Percentiles rank a stretch among this genome's conserved stretches.
Conservation (phyloP, 2,797 vertebrate genomes). For the Cynopterus sphinx region DNA sequence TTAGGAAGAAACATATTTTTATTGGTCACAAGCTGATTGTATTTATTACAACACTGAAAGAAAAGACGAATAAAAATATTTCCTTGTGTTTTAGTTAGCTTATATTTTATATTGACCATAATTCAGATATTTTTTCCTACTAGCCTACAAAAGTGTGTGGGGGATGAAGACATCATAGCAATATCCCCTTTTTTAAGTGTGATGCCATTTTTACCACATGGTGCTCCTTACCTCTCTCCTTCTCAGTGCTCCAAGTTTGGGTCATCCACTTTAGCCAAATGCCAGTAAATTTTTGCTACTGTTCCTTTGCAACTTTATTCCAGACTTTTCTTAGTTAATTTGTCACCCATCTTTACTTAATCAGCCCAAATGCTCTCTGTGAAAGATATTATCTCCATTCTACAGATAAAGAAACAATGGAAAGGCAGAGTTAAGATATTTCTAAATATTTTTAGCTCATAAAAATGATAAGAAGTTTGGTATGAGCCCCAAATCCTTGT, state of each 20-base stretch:
- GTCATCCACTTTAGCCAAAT: not conserved
- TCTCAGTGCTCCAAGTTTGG: not conserved
- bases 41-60: not conserved
- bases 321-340: not conserved
- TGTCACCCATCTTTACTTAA: not conserved
- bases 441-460: not conserved
- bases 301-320: not conserved
- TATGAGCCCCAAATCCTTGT: not conserved
- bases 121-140: not conserved
- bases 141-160: not conserved
- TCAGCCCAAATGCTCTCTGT: not conserved
- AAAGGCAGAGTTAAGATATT: not conserved
- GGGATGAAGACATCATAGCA: not conserved
- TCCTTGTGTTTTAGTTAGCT: not conserved
- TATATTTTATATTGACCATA: not conserved
- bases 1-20: not conserved
- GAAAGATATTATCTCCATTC: not conserved
- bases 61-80: conserved; percentile 15
- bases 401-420: not conserved
- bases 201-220: not conserved
- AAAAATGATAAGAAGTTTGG: not conserved
- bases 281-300: not conserved
- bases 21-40: not conserved
- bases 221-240: not conserved
- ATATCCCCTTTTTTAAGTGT: not conserved